These are phyloP conservation scores for Clarias gariepinus DNA, from an alignment of 2,113 vertebrate genomes.

Conservation along the genomic window DNA sequence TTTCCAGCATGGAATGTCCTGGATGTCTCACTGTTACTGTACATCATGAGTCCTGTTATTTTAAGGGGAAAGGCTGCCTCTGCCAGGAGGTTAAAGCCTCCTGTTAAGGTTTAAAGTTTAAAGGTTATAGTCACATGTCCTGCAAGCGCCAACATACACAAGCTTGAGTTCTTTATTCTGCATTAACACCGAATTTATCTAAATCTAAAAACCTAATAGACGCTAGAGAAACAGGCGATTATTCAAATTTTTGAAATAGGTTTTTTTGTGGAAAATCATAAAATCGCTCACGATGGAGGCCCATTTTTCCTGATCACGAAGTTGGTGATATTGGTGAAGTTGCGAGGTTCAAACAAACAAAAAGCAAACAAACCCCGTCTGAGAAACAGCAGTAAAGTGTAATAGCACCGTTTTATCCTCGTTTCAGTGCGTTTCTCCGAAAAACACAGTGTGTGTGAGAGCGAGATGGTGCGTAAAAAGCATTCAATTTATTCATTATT, in stretches of 20 bases:
- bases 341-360: neutral
- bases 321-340: neutral
- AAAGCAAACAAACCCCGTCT: neutral
- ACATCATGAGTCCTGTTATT: neutral
- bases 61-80: neutral
- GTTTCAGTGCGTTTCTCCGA: neutral
- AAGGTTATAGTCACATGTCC: too few species aligned
- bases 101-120: neutral
- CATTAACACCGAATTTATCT: neutral
- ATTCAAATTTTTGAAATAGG: neutral
- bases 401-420: neutral
- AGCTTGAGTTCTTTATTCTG: neutral
- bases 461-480: neutral
- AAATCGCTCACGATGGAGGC: neutral
- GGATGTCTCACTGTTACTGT: neutral
- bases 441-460: neutral
- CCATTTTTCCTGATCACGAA: neutral
- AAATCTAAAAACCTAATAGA: neutral
- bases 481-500: conserved; percentile 12
- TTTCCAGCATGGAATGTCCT: neutral
- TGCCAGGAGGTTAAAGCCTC: neutral
- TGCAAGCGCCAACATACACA: neutral
- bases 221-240: neutral
- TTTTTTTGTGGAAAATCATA: neutral
- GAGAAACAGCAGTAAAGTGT: neutral